A percentile compares a stretch with the other conserved stretches of the same genome.
Evolutionary conservation across 2,888 invertebrate genomes (phyloP).

Genomic region (Nomada fucata): DNA sequence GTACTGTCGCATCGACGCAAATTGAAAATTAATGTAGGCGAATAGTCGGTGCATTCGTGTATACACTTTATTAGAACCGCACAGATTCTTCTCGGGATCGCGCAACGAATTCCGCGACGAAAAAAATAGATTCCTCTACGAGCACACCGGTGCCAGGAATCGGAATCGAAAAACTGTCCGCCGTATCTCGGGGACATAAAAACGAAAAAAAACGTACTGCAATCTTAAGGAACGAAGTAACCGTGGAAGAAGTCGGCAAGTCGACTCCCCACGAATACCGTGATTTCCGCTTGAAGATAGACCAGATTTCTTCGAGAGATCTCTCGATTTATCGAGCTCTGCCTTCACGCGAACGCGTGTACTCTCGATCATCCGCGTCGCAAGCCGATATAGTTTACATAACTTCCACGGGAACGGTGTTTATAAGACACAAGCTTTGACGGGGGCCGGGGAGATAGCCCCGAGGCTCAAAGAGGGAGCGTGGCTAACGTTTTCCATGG

Average conservation of each 20-base stretch:
- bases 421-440: not conserved
- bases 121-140: not conserved
- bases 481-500: not conserved
- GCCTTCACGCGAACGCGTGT: not conserved
- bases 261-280: not conserved
- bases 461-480: not conserved
- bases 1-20: not conserved
- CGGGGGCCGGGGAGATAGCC: too few relatives aligned
- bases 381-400: slow-evolving; percentile 9
- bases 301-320: slow-evolving; percentile 18
- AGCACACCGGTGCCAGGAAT: not conserved
- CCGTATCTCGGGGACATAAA: not conserved
- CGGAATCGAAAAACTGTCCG: slow-evolving; percentile 2
- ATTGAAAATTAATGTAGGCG: too few relatives aligned
- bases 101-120: not conserved
- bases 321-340: slow-evolving; percentile 9
- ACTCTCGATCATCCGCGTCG: not conserved
- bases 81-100: not conserved
- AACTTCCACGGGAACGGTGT: not conserved
- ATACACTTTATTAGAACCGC: not conserved
- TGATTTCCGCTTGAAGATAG: not conserved
- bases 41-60: not conserved
- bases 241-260: not conserved
- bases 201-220: not conserved
- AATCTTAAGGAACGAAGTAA: slow-evolving; percentile 2